phyloP scores from a whole-genome alignment of 2,888 invertebrate genomes.

The Napeogenes sylphis region DNA sequence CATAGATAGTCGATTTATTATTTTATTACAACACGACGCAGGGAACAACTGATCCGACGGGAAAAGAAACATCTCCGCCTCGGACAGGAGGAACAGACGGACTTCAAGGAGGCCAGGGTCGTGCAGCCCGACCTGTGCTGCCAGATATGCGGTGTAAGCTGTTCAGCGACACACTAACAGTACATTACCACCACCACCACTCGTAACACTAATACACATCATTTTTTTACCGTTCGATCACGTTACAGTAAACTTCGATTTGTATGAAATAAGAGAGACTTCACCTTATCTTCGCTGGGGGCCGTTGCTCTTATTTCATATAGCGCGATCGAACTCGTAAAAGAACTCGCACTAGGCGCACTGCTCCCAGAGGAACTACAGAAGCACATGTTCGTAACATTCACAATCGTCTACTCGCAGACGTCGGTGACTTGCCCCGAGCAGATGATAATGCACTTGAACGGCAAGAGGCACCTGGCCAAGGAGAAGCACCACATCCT shows the following conservation, averaged over 20 bases:
- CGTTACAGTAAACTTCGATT: too few relatives aligned
- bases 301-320: too few relatives aligned
- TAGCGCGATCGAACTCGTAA: too few relatives aligned
- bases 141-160: conserved; percentile 58
- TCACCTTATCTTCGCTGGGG: too few relatives aligned
- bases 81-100: conserved; percentile 24
- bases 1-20: neutral
- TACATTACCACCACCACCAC: too few relatives aligned
- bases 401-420: conserved; percentile 33
- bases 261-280: too few relatives aligned
- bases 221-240: too few relatives aligned
- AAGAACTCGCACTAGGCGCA: too few relatives aligned
- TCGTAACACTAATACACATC: too few relatives aligned
- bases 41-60: conserved; percentile 58
- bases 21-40: conserved; percentile 27
- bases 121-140: conserved; percentile 52
- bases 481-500: conserved; percentile 70
- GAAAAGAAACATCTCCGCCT: conserved; percentile 47
- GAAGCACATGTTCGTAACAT: too few relatives aligned
- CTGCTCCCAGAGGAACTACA: too few relatives aligned
- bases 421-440: conserved; percentile 76
- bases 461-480: conserved; percentile 76
- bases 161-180: neutral
- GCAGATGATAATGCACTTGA: conserved; percentile 79
- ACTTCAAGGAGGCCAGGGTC: conserved; percentile 28